These are phyloP conservation scores for Nothura maculosa DNA, from an alignment of 2,797 vertebrate species.

Conservation along the genomic window DNA sequence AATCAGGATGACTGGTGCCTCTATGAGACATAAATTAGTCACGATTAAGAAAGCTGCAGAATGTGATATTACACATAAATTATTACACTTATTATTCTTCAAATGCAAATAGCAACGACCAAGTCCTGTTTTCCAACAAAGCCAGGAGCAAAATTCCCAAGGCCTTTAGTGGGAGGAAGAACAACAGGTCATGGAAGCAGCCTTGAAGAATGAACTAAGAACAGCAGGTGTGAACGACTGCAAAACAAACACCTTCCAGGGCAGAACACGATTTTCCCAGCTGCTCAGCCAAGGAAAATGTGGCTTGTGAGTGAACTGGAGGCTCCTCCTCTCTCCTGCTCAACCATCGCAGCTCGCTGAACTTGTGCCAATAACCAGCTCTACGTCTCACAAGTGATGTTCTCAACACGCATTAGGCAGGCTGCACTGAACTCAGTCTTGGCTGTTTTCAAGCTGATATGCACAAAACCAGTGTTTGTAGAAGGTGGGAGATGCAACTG, in stretches of 20 bases:
- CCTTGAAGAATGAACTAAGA: neutral
- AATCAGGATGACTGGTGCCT: conserved; percentile 1
- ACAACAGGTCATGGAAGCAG: neutral
- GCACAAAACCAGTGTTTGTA: neutral
- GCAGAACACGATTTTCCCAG: neutral
- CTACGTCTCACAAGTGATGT: neutral
- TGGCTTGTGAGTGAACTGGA: neutral
- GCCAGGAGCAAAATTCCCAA: neutral
- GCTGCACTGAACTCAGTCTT: neutral
- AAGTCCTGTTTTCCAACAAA: neutral
- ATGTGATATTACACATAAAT: neutral
- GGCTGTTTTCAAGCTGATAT: neutral
- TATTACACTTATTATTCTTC: neutral
- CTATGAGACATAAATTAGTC: conserved; percentile 41
- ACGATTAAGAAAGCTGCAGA: conserved; percentile 26
- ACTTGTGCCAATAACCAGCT: neutral
- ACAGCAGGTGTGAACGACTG: neutral
- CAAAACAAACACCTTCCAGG: neutral
- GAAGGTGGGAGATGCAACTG: neutral
- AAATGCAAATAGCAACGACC: conserved; percentile 9
- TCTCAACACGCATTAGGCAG: neutral
- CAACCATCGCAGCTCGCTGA: neutral
- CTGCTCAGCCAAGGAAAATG: neutral
- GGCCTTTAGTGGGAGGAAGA: neutral
- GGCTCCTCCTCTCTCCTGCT: neutral